Evolutionary conservation across 2,888 invertebrate genomes (phyloP), one percentile per base, ranked within the genome.

Genomic region (Oscheius myriophilus): DNA sequence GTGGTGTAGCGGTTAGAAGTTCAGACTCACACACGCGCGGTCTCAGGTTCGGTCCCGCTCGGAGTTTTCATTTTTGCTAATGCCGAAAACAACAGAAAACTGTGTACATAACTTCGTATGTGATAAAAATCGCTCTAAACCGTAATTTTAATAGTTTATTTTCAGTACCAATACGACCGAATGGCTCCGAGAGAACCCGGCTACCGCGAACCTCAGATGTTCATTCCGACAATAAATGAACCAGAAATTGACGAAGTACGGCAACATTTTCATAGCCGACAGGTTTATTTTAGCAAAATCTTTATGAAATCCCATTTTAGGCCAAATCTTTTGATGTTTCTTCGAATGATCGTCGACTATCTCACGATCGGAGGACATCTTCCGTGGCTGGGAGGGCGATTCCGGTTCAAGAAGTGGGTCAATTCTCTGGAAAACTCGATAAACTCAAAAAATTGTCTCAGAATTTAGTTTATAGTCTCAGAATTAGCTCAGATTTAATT

Each of bases 321-420:
- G 79, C 75, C 7, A 79, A 77, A 68, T 74, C 74, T 4, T 79
- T 79, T 53, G 79, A 79, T 21, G 72, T 69, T 39, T 54, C 69
- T 18, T 59, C 63, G 25, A 53, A 39, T 23, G 58, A 45, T 12
- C 66, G 71, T 12, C 53, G 73, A 16, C 49, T 49, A 7, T 49
- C 64, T 2, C 21, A 69, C 14, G 72, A 72, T 59, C 66, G 71
- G 14, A n/a, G 76, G 33, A 58, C 66, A 2, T 33, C 41, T 25
- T 66, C 66, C 46, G 26, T 66, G 18, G 58, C 66, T 16, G 55
- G 26, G n/a, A 12, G 63, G 26, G n/a, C 21, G 25, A 7, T 46
- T 46, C 49, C 61, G n/a, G 33, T 39, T 23, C 26, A 25, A 26
- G 61, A 49, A n/a, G 61, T 58, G 18, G 16, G 9, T 3, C 3